phyloP scores from a whole-genome alignment of 1,140 invertebrate species.

The Chrysomallon squamiferum region DNA sequence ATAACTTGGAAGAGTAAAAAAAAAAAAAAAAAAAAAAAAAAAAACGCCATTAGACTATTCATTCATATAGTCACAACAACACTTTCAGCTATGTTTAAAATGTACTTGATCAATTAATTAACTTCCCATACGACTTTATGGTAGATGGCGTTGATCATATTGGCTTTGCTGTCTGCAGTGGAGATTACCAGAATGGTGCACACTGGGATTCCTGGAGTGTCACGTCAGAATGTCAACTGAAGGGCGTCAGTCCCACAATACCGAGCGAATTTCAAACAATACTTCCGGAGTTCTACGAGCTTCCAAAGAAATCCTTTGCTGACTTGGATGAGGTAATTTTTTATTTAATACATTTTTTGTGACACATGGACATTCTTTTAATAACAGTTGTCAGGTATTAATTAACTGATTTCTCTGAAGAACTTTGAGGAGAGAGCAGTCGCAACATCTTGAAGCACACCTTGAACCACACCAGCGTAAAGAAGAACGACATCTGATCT shows the following conservation, averaged over 20 bases:
- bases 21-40: no score
- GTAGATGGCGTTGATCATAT: slow-evolving; percentile 24
- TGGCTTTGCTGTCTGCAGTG: slow-evolving; percentile 36
- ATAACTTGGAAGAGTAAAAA: no score
- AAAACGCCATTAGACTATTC: no score
- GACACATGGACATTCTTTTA: not conserved
- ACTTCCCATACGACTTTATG: no score
- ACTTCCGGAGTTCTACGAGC: not conserved
- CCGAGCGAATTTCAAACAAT: slow-evolving; percentile 10
- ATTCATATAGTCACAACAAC: no score
- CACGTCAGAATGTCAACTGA: slow-evolving; percentile 9
- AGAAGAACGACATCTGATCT: no score
- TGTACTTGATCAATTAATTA: no score
- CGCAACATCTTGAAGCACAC: not conserved
- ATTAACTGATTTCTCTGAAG: no score
- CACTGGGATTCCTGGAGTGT: slow-evolving; percentile 29
- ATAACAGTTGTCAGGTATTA: no score
- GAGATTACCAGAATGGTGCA: slow-evolving; percentile 33
- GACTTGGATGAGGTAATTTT: slow-evolving; percentile 28
- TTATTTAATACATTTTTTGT: not conserved
- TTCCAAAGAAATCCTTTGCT: not conserved
- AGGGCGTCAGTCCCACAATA: not conserved
- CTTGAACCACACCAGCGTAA: no score
- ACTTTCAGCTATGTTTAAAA: no score
- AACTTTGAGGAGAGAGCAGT: not conserved